Conservation (phyloP, 2,113 vertebrate genomes). For the Uria aalge region DNA sequence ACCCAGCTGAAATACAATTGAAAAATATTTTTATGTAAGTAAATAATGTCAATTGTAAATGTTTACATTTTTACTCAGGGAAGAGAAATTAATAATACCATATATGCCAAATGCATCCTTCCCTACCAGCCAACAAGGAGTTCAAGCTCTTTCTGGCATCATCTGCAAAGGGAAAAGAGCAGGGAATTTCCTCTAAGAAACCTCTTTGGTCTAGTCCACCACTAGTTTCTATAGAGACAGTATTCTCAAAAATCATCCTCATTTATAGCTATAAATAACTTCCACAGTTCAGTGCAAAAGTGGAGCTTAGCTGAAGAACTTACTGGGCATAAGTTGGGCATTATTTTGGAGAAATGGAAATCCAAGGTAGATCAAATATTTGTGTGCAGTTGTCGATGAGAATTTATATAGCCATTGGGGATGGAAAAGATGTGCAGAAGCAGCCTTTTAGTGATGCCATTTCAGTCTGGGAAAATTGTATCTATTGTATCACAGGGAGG, state of each 20-base stretch:
- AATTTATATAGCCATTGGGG: neutral
- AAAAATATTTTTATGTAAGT: neutral
- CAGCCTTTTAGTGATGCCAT: neutral
- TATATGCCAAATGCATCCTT: neutral
- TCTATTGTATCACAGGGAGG: neutral
- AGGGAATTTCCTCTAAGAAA: conserved; percentile 20
- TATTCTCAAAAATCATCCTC: conserved; percentile 37
- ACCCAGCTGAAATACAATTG: neutral
- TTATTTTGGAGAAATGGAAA: neutral
- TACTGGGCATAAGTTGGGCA: neutral
- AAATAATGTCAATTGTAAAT: neutral
- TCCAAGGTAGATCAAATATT: neutral
- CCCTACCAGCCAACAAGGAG: neutral
- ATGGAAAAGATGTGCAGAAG: neutral
- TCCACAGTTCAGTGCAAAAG: neutral
- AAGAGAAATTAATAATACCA: neutral
- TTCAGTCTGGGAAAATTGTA: neutral
- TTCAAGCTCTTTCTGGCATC: conserved; percentile 13
- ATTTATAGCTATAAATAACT: conserved; percentile 51
- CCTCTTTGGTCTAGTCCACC: conserved; percentile 16
- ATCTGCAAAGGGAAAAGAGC: neutral
- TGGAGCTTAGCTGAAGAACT: neutral
- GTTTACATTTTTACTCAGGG: neutral
- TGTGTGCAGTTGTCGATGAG: neutral
- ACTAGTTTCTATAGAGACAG: conserved; percentile 63